Conservation (phyloP, 2,113 vertebrate species). For the Arothron firmamentum region DNA sequence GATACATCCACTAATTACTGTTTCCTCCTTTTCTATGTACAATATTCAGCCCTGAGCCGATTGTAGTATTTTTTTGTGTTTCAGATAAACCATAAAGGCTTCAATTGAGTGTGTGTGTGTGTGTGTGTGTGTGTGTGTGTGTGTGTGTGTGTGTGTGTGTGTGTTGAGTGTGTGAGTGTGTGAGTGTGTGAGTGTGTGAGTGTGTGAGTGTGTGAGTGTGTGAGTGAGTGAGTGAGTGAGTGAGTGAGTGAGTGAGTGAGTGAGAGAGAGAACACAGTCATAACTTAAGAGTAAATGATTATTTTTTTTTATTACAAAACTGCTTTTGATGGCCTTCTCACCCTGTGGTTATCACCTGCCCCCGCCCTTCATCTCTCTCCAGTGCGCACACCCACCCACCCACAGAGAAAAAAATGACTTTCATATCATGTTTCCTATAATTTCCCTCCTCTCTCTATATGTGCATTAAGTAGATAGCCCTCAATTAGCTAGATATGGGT, state of each 20-base stretch:
- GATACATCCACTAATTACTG: constrained; percentile 35
- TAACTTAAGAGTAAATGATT: constrained; percentile 34
- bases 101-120: constrained; percentile 3
- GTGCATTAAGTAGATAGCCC: constrained; percentile 42
- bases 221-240: too few relatives aligned
- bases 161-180: constrained; percentile 8
- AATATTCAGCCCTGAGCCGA: constrained; percentile 39
- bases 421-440: background rate
- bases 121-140: constrained; percentile 14
- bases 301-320: constrained; percentile 38
- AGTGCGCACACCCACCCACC: background rate
- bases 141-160: constrained; percentile 14
- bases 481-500: constrained; percentile 52
- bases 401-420: constrained; percentile 1
- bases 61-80: constrained; percentile 39
- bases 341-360: constrained; percentile 28
- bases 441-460: constrained; percentile 13
- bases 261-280: constrained; percentile 1
- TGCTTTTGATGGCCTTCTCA: constrained; percentile 30
- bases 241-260: too few relatives aligned
- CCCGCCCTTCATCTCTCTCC: background rate
- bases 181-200: constrained; percentile 8
- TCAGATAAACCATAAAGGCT: constrained; percentile 12
- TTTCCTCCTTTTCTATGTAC: constrained; percentile 27
- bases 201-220: constrained; percentile 14